Evolutionary conservation across 2,113 vertebrate species (phyloP), one percentile per base, ranked within the genome.

Genomic region (Neodon shergylaensis): DNA sequence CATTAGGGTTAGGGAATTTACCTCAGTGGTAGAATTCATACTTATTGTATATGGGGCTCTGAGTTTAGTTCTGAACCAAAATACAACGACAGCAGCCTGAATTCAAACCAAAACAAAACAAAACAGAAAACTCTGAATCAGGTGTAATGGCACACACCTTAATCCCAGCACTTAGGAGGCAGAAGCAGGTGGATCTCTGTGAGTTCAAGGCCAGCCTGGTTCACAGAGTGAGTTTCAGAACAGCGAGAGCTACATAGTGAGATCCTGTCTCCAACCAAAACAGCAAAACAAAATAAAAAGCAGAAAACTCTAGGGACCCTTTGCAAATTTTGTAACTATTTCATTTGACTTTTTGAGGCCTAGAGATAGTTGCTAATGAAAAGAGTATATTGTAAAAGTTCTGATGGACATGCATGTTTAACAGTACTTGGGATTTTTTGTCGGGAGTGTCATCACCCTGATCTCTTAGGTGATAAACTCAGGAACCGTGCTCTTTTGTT

Each of bases 261-360:
- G 28, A 78, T 5, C 7, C 76, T 33, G 14, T 78, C 47, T 78
- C 28, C 47, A 78, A 11, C 13, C 47, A 77, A 77, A 78, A 78
- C 28, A 78, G 8, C 47, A 54, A 54, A 54, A 36, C 74, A 77
- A 28, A 49, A 78, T 8, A 79, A 79, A 78, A 52, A 52, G 10
- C 10, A n/a, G 73, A 58, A 81, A 14, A 21, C 28, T 58, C 47
- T 58, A 85, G 44, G 39, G 58, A 7, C 12, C 5, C 12, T 81
- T 90, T 63, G 13, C 47, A 33, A n/a, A 17, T 85, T 86, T 88
- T 85, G 39, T 82, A 89, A 96, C 76, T 90, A 66, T 87, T 68
- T 72, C 44, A 90, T 47, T 93, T 72, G 21, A 28, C 11, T 70
- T 52, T 79, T 54, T 49, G 7, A 33, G 26, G 17, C n/a, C 1